A percentile compares a stretch with the other conserved stretches of the same genome.
phyloP scores from a whole-genome alignment of 2,113 vertebrate species.

The Archocentrus centrarchus region DNA sequence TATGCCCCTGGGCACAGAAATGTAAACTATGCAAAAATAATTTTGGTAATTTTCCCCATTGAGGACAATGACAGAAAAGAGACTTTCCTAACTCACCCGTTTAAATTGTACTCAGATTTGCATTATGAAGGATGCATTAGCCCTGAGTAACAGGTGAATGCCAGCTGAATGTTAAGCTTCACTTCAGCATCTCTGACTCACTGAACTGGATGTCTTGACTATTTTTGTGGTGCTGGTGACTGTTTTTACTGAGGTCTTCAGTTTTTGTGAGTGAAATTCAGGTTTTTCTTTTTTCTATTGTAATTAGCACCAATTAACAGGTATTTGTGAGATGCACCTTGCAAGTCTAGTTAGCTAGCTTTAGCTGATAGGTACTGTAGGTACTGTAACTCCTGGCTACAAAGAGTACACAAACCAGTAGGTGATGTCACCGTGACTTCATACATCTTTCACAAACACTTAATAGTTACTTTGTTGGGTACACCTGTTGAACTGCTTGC shows the following conservation, averaged over 20 bases:
- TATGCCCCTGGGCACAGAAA: too few species aligned
- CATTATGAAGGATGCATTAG: not conserved
- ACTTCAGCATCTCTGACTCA: not conserved
- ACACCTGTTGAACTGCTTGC: not conserved
- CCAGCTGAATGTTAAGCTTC: not conserved
- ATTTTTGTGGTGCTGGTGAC: conserved; percentile 1
- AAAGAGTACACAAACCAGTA: not conserved
- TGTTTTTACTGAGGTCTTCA: not conserved
- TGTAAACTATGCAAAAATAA: not conserved
- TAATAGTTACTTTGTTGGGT: not conserved
- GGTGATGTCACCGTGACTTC: not conserved
- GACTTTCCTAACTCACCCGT: not conserved
- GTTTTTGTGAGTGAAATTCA: too few species aligned
- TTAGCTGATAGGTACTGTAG: not conserved
- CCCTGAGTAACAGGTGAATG: not conserved
- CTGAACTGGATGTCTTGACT: not conserved
- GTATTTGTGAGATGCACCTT: not conserved
- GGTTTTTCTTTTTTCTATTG: not conserved
- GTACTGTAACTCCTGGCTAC: not conserved
- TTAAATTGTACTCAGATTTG: not conserved
- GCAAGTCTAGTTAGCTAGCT: not conserved
- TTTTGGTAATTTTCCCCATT: not conserved
- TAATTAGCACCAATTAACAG: not conserved
- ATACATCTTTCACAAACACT: not conserved
- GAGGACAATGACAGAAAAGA: not conserved